Evolutionary conservation across 2,113 vertebrate genomes (phyloP).

Genomic region (Microcebus griseorufus): DNA sequence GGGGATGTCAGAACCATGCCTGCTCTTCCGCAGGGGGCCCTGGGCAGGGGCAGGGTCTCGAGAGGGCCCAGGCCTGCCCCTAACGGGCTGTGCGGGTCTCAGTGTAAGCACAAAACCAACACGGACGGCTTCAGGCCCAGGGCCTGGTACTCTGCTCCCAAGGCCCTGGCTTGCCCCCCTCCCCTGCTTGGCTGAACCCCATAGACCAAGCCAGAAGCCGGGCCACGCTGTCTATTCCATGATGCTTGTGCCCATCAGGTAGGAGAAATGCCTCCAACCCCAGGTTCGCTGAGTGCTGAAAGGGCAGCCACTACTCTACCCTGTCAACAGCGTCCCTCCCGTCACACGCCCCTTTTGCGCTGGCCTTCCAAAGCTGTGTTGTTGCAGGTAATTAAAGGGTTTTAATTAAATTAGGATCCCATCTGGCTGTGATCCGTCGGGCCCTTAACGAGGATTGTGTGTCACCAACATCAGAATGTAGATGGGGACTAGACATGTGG

Average conservation of each 20-base stretch:
- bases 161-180: neutral
- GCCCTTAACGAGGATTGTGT: conserved; percentile 80
- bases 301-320: neutral
- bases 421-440: conserved; percentile 84
- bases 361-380: conserved; percentile 74
- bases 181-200: neutral
- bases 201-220: neutral
- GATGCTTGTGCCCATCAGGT: neutral
- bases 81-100: neutral
- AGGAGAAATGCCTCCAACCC: neutral
- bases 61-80: neutral
- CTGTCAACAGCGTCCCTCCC: neutral
- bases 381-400: conserved; percentile 85
- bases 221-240: neutral
- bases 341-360: conserved; percentile 57
- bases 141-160: neutral
- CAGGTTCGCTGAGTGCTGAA: neutral
- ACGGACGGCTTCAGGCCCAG: neutral
- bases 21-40: neutral
- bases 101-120: neutral
- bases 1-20: neutral
- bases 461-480: conserved; percentile 79
- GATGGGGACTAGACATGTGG: conserved; percentile 51
- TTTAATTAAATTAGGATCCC: conserved; percentile 88
- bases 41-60: neutral